phyloP scores from a whole-genome alignment of 2,888 invertebrate genomes.

The Cerastis leucographa region DNA sequence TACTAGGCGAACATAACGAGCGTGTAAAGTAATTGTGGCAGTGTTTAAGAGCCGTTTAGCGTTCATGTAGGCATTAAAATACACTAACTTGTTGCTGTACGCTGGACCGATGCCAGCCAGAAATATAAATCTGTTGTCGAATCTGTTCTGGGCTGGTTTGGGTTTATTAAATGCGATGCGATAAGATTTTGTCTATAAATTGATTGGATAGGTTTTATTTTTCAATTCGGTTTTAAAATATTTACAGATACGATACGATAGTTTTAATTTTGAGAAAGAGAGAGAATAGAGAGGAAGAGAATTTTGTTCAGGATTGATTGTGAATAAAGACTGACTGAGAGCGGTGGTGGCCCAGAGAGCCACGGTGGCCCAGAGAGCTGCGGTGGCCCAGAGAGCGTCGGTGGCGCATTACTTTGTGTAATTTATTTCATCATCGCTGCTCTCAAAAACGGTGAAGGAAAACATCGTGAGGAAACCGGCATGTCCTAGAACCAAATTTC shows the following conservation, averaged over 20 bases:
- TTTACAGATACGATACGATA: no score
- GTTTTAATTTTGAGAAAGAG: no score
- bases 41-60: slow-evolving; percentile 63
- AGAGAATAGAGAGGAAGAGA: no score
- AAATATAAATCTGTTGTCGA: slow-evolving; percentile 63
- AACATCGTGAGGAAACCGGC: no score
- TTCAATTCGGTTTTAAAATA: background rate
- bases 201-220: slow-evolving; percentile 12
- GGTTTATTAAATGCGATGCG: slow-evolving; percentile 36
- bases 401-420: no score
- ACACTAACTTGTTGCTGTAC: slow-evolving; percentile 68
- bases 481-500: no score
- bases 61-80: slow-evolving; percentile 66
- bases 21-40: slow-evolving; percentile 59
- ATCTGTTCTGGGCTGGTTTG: slow-evolving; percentile 48
- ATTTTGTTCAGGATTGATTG: background rate
- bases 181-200: slow-evolving; percentile 29
- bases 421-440: no score
- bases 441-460: no score
- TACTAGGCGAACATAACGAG: slow-evolving; percentile 43
- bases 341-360: no score
- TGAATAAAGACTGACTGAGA: no score
- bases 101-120: slow-evolving; percentile 66
- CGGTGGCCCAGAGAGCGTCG: no score
- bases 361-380: no score